phyloP scores from a whole-genome alignment of 2,888 invertebrate species.

The Chalcosyrphus nemorum region DNA sequence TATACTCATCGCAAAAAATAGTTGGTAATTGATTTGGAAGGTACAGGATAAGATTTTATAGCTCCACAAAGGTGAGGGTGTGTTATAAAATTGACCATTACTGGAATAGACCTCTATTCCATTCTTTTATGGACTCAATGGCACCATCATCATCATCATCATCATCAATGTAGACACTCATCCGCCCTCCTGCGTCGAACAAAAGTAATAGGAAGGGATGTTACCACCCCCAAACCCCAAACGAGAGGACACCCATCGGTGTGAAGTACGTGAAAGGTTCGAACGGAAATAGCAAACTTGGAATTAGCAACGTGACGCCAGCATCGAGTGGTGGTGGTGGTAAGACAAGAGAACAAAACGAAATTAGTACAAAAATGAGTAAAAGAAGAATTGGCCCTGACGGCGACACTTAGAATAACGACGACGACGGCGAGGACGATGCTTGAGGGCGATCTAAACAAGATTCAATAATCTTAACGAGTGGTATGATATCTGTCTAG shows the following conservation, averaged over 20 bases:
- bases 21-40: constrained; percentile 12
- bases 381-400: not conserved
- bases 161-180: not conserved
- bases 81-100: constrained; percentile 19
- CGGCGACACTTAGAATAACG: not conserved
- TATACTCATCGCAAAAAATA: constrained; percentile 13
- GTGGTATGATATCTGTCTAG: not conserved
- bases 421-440: constrained; percentile 19
- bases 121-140: constrained; percentile 35
- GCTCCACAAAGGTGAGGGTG: constrained; percentile 4
- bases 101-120: constrained; percentile 43
- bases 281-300: constrained; percentile 18
- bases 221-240: not conserved
- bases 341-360: constrained; percentile 3
- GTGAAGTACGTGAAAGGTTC: constrained; percentile 2
- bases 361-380: constrained; percentile 3
- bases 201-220: constrained; percentile 6
- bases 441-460: constrained; percentile 38
- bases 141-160: constrained; percentile 17
- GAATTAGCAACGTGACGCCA: constrained; percentile 48
- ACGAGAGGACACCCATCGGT: constrained; percentile 6
- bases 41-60: not conserved
- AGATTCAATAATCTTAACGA: constrained; percentile 38
- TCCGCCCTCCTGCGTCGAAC: constrained; percentile 2
- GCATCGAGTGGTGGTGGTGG: constrained; percentile 8